A percentile compares a stretch with the other conserved stretches of the same genome.
phyloP scores from a whole-genome alignment of 2,113 vertebrate species.

The Cyprinus carpio region DNA sequence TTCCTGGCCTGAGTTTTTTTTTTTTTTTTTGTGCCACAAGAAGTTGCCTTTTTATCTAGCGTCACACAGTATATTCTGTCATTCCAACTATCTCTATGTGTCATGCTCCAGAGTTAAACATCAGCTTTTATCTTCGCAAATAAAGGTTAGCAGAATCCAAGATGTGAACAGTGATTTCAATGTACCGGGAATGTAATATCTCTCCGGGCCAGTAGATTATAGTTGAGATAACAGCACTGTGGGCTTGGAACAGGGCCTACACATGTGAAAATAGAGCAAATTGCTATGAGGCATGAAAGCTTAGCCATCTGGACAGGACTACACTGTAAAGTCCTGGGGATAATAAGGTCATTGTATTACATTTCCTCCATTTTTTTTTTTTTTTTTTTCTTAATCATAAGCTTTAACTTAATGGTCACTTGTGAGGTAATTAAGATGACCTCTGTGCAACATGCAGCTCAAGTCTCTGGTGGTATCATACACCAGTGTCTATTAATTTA shows the following conservation, averaged over 20 bases:
- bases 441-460: constrained; percentile 17
- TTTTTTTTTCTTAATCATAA: constrained; percentile 19
- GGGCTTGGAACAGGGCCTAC: constrained; percentile 43
- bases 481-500: constrained; percentile 39
- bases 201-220: constrained; percentile 51
- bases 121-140: background rate
- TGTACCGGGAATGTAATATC: constrained; percentile 16
- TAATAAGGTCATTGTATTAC: constrained; percentile 43
- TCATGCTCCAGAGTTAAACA: background rate
- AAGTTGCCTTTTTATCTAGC: background rate
- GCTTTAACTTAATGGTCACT: constrained; percentile 41
- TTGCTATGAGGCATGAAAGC: constrained; percentile 34
- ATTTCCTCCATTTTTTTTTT: background rate
- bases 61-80: background rate
- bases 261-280: constrained; percentile 51
- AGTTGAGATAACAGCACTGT: background rate
- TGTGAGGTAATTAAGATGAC: constrained; percentile 52
- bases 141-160: background rate
- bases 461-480: constrained; percentile 2
- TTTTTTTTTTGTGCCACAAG: background rate
- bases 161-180: constrained; percentile 9
- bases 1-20: background rate
- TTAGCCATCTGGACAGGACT: constrained; percentile 55
- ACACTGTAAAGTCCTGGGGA: constrained; percentile 7
- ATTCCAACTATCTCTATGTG: no score